Conservation (phyloP, 2,113 vertebrate species). For the Dicrurus megarhynchus region DNA sequence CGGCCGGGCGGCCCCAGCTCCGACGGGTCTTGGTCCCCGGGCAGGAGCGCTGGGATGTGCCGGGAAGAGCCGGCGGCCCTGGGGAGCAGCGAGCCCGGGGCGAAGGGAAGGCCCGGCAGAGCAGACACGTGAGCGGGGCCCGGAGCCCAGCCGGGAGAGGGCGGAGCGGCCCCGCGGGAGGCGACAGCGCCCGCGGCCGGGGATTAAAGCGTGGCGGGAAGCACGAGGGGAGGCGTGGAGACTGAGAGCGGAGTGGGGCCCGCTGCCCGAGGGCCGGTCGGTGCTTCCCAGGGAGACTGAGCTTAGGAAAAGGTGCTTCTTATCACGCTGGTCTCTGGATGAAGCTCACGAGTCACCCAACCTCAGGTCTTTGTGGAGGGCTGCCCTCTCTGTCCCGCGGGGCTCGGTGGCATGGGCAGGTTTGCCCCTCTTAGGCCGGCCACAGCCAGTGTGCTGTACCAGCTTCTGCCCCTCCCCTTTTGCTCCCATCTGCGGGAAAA, state of each 20-base stretch:
- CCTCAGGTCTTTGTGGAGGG: fast-evolving
- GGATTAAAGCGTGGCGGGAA: fast-evolving
- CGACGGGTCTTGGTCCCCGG: no score
- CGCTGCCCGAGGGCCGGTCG: fast-evolving
- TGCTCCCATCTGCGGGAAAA: no score
- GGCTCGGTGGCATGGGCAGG: fast-evolving
- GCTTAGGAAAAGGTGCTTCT: fast-evolving
- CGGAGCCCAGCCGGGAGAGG: neutral
- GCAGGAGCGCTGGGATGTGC: neutral
- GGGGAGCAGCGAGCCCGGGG: neutral
- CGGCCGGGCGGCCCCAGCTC: neutral
- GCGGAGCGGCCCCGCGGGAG: neutral
- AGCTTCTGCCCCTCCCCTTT: no score
- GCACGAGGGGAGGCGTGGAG: neutral
- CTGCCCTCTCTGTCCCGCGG: fast-evolving
- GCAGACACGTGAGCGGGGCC: no score
- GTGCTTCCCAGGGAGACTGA: fast-evolving
- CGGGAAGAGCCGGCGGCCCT: neutral
- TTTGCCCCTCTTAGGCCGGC: neutral
- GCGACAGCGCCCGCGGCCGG: no score
- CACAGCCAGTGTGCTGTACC: neutral
- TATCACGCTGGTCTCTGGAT: fast-evolving
- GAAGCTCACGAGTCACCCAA: neutral
- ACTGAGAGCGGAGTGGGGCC: fast-evolving
- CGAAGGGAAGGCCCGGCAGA: no score